Base-by-base conservation (phyloP, 1,140 invertebrate species). In the Drosophila equinoxialis region DNA sequence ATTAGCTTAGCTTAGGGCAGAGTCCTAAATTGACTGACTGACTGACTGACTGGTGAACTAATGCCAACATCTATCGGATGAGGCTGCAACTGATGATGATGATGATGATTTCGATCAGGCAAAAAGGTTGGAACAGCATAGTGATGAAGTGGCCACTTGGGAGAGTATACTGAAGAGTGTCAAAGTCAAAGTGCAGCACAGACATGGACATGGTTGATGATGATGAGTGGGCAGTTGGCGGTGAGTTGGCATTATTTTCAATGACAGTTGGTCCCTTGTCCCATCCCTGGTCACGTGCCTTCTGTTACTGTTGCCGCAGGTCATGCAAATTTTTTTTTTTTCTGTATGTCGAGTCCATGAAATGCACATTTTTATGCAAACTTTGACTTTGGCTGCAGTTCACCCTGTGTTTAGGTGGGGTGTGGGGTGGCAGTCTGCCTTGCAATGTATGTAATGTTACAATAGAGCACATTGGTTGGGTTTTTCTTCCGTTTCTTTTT, bases 161-260 rank as follows among this genome's bases (percentile, higher is more conserved):
- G 62, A 75, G 62, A 71, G 55, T 23, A 51, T 51, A 11, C 30
- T 55, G 33, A 14, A 54, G 63, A 59, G 77, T 79, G 77, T 74
- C 65, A 79, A 79, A 74, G 77, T 79, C 77, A 74, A 79, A 55
- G 76, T 64, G 65, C 59, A 14, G 41, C n/a, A 63, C 11, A 55
- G 57, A 14, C 10, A 5, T 61, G 64, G 14, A 55, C 48, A 51
- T 54, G 13, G 37, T 14, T 45, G 33, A 26, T 64, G 62, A 39
- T 61, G 65, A 84, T 83, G 75, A 87, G 69, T 87, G 82, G 82
- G 61, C 82, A 82, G 78, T 86, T 81, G 78, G 61, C 57, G 35
- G 79, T 86, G 82, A 86, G 76, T 62, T 3, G 60, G 69, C 82
- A 86, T 51, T 55, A 84, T 65, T 67, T 23, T 35, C 54, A 67